Conservation (phyloP, 2,797 vertebrate species). For the Aphelocoma californica region DNA sequence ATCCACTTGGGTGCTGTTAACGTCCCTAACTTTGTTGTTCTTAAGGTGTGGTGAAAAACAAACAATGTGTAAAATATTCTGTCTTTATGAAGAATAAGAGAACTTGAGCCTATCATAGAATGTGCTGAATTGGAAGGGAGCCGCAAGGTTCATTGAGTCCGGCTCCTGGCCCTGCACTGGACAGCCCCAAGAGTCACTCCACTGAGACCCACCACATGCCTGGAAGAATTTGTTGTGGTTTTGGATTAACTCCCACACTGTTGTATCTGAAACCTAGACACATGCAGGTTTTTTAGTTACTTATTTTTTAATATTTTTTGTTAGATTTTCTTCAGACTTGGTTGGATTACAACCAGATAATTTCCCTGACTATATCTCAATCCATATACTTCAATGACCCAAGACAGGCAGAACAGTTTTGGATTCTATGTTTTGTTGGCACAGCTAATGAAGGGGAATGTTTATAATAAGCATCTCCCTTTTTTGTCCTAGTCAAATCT, state of each 20-base stretch:
- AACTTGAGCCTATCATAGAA: background rate
- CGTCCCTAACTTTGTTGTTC: background rate
- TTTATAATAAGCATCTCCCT: background rate
- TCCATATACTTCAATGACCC: background rate
- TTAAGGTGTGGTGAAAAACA: background rate
- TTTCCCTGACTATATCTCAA: background rate
- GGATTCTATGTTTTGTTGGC: background rate
- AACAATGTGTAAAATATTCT: background rate
- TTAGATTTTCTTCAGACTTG: background rate
- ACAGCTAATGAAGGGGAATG: background rate
- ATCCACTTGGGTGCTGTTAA: background rate
- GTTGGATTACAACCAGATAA: background rate
- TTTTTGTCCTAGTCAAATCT: background rate
- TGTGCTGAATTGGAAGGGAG: background rate
- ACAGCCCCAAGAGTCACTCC: background rate
- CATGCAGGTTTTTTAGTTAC: accelerated
- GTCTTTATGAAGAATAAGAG: background rate
- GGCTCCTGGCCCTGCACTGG: background rate
- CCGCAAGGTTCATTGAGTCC: accelerated
- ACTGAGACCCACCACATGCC: background rate
- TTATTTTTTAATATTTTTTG: background rate
- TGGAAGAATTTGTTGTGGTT: background rate
- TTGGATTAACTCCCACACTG: background rate
- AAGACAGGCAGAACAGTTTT: background rate
- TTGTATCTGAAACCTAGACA: background rate